Evolutionary conservation across 2,113 vertebrate genomes (phyloP).

Genomic region (Psilopogon haemacephalus): DNA sequence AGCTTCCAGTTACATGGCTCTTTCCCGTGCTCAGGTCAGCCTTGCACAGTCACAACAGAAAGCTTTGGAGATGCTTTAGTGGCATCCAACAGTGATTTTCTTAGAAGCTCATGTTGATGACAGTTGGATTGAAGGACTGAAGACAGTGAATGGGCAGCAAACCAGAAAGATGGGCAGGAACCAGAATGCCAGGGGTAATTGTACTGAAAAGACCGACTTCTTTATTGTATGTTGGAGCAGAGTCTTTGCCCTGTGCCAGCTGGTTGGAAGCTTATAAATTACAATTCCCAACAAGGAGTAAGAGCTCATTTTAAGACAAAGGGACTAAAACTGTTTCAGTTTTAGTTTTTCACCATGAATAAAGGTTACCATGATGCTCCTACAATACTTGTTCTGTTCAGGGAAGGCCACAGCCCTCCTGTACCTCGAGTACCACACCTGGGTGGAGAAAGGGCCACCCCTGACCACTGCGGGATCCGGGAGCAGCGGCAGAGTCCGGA

Average conservation of each 20-base stretch:
- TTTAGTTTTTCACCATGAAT: conserved; percentile 25
- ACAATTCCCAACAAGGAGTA: conserved; percentile 49
- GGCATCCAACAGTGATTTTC: not conserved
- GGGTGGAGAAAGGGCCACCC: not conserved
- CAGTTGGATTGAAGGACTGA: not conserved
- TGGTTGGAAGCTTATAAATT: conserved; percentile 61
- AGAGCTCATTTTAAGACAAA: conserved; percentile 54
- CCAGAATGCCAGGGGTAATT: conserved; percentile 53
- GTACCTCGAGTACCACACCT: not conserved
- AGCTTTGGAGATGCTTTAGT: not conserved
- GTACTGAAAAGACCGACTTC: conserved; percentile 61
- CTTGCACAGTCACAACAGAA: not conserved
- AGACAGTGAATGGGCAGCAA: not conserved
- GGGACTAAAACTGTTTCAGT: conserved; percentile 30
- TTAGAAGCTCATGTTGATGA: not conserved
- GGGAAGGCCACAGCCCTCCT: conserved; percentile 7
- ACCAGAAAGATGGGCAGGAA: conserved; percentile 44
- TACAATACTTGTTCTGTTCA: not conserved
- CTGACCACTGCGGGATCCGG: not conserved
- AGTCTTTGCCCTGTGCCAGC: conserved; percentile 47
- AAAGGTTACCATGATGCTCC: conserved; percentile 36
- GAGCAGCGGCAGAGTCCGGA: not conserved
- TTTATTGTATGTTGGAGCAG: conserved; percentile 59
- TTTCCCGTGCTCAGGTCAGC: not conserved
- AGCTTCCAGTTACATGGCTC: not conserved